These are phyloP conservation scores for Drosophila anomalata DNA, from an alignment of 2,888 invertebrate genomes.

Conservation along the genomic window DNA sequence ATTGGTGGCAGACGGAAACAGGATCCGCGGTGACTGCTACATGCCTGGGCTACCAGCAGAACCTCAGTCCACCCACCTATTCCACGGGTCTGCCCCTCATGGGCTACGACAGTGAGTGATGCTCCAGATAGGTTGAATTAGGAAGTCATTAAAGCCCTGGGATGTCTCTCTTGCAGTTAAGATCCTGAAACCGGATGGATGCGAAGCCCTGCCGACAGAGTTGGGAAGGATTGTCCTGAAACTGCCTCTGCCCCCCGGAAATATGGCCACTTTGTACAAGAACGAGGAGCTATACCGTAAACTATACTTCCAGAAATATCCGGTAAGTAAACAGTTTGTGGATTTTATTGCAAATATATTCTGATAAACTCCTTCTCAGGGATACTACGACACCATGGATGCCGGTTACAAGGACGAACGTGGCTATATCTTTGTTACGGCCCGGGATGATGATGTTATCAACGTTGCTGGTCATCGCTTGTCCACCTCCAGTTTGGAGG, in stretches of 20 bases:
- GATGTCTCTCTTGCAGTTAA: slow-evolving; percentile 85
- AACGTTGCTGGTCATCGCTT: slow-evolving; percentile 97
- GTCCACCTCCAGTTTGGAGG: slow-evolving; percentile 95
- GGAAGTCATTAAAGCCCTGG: slow-evolving; percentile 8
- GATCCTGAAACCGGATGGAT: slow-evolving; percentile 88
- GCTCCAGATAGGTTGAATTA: slow-evolving; percentile 1
- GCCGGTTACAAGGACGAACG: slow-evolving; percentile 93
- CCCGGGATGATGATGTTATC: slow-evolving; percentile 95
- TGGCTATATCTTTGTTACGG: slow-evolving; percentile 94
- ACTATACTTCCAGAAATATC: slow-evolving; percentile 92
- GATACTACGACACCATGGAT: slow-evolving; percentile 94
- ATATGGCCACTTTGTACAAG: slow-evolving; percentile 92
- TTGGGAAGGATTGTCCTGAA: slow-evolving; percentile 93
- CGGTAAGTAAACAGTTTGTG: slow-evolving; percentile 86
- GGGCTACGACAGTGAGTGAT: slow-evolving; percentile 91
- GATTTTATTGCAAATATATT: too few relatives aligned
- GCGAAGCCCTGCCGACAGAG: slow-evolving; percentile 88
- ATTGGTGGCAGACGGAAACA: slow-evolving; percentile 99
- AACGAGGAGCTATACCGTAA: slow-evolving; percentile 91
- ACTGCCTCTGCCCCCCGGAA: slow-evolving; percentile 95
- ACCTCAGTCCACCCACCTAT: slow-evolving; percentile 88
- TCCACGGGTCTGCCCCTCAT: slow-evolving; percentile 94
- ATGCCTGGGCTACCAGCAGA: slow-evolving; percentile 91
- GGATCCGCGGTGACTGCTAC: slow-evolving; percentile 95
- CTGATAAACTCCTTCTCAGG: slow-evolving; percentile 56